Base-by-base conservation (phyloP, 2,797 vertebrate genomes). In the Sarcoramphus papa region DNA sequence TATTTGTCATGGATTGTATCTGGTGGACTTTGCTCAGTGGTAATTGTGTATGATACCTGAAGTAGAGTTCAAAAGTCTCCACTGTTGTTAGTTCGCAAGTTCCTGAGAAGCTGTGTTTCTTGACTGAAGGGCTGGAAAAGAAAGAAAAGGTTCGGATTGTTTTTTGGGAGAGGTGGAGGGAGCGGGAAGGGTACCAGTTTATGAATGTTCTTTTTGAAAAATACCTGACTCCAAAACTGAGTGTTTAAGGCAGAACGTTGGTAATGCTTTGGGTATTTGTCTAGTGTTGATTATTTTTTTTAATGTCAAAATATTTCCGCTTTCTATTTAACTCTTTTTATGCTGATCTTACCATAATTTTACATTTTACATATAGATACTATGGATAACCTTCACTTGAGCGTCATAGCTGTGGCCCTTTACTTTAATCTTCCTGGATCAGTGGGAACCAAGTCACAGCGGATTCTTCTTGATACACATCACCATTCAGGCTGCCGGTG, bases 401-500 rank as follows among this genome's bases (percentile, higher is more conserved):
- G 53, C 24, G n/a, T 96, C 64, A n/a, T 96, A 45, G 47, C 90
- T 78, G 22, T 95, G 81, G 54, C 96, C 40, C 60, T 96, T 80
- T 81, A 35, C 90, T 89, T 97, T 57, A 69, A 70, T 81, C 67
- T 96, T 89, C 81, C 70, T 79, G 95, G 88, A 94, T 94, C 79
- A 57, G 47, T 41, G 47, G 48, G 84, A 94, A 72, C 43, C 23
- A 67, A 89, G 78, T 73, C 95, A 43, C 60, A 89, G 94, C 7
- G 3, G 79, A 87, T 74, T 69, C 24, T 80, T 94, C 93, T 47
- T 65, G 45, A 35, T n/a, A 25, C 25, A 8, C 69, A 30, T 30
- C 80, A 51, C 33, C 28, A 0, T 72, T 91, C 93, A n/a, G 84
- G 95, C 85, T 98, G 98, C 93, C 47, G 35, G 23, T 98, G 98